A percentile compares a stretch with the other conserved stretches of the same genome.
Conservation (phyloP, 2,888 invertebrate species). For the Pyrrhopygopsis socrates region DNA sequence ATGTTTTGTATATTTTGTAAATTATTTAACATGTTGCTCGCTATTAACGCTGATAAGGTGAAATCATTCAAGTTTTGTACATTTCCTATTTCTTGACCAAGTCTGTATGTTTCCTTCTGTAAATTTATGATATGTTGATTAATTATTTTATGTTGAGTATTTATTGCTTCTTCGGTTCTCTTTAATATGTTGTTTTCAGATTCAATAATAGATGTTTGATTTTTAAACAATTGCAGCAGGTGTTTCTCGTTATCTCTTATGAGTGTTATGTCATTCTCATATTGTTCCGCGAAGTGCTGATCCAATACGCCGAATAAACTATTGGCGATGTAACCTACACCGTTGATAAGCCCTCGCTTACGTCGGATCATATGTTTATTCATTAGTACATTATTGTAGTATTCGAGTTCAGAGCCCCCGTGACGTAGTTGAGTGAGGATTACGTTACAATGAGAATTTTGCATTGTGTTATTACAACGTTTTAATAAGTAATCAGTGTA, state of each 20-base stretch:
- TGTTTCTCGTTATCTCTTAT: slow-evolving; percentile 65
- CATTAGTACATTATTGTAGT: not conserved
- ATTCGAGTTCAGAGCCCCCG: slow-evolving; percentile 8
- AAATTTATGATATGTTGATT: slow-evolving; percentile 16
- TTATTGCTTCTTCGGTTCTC: slow-evolving; percentile 50
- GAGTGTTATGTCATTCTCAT: slow-evolving; percentile 45
- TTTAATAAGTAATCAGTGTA: slow-evolving; percentile 7
- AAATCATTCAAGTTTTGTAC: not conserved
- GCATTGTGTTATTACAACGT: not conserved
- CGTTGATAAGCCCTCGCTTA: slow-evolving; percentile 54
- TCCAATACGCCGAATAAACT: slow-evolving; percentile 71
- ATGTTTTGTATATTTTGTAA: slow-evolving; percentile 23
- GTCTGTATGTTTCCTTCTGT: not conserved
- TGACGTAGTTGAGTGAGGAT: slow-evolving; percentile 8
- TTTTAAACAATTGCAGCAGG: slow-evolving; percentile 57
- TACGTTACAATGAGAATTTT: not conserved
- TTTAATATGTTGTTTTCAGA: slow-evolving; percentile 69
- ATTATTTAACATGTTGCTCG: slow-evolving; percentile 2
- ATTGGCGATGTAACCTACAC: slow-evolving; percentile 54
- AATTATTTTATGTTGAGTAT: slow-evolving; percentile 57
- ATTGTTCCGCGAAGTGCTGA: slow-evolving; percentile 67
- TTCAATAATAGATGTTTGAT: slow-evolving; percentile 77
- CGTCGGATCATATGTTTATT: slow-evolving; percentile 10
- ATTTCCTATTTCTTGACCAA: not conserved
- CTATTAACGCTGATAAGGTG: not conserved